Base-by-base conservation (phyloP, 2,797 vertebrate species). In the Astyanax mexicanus region DNA sequence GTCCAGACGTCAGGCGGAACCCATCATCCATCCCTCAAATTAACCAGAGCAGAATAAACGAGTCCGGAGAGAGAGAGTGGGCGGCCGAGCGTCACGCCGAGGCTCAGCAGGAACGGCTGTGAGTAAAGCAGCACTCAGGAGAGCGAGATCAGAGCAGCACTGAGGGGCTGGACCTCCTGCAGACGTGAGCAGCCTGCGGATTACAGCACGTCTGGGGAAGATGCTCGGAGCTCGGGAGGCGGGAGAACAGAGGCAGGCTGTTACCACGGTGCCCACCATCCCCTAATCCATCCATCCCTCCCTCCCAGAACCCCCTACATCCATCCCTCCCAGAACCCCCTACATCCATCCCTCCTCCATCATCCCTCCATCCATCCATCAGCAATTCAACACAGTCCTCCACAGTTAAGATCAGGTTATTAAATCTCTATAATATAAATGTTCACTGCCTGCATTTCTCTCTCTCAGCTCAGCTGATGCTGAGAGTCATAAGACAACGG, bases 141-240 rank as follows among this genome's bases (percentile, higher is more conserved):
- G 69, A 61, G 77, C 54, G 38, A 60, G 65, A 77, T 45, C 54
- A 79, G 73, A 76, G 57, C 45, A 51, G 32, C 82, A 74, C 75
- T 67, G 52, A 68, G 60, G 64, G 61, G 58, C 77, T 76, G 60
- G 77, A 81, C 54, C 70, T 66, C 75, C 44, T 69, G 78, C 72
- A 77, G 54, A 40, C 58, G 27, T 64, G 47, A 74, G 67, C 69
- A 78, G 72, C 78, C 70, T 74, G 69, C 49, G 52, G 79, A 76
- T 81, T 77, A 79, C 70, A 72, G 79, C 67, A 49, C 81, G 74
- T 77, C 66, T 2, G 71, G 80, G 83, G 81, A 79, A 81, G 83
- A 77, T 47, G 68, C 74, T 81, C 79, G 65, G 45, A 80, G 81
- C 81, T 72, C 69, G 62, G 57, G 80, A 74, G 64, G 84, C 70